phyloP scores from a whole-genome alignment of 1,140 invertebrate species.

The Ceratoteleas bidentatus region DNA sequence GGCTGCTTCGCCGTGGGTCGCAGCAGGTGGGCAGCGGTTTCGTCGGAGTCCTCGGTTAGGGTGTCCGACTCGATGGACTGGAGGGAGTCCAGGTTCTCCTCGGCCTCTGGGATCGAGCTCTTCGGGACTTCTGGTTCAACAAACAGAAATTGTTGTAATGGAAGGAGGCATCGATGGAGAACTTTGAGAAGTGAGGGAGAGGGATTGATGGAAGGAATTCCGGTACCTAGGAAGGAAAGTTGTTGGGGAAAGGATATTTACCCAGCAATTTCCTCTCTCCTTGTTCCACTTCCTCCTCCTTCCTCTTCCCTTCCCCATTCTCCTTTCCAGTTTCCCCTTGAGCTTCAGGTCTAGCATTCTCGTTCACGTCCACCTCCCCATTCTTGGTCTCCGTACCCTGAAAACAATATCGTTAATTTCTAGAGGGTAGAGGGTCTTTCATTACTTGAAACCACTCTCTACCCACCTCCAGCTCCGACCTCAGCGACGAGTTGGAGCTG shows the following conservation, averaged over 20 bases:
- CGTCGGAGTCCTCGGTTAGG: constrained; percentile 78
- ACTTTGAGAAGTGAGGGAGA: too few relatives aligned
- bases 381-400: too few relatives aligned
- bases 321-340: not conserved
- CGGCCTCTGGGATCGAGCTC: constrained; percentile 67
- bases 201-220: too few relatives aligned
- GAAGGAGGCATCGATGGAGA: too few relatives aligned
- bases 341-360: too few relatives aligned
- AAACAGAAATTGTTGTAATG: not conserved
- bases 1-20: constrained; percentile 58
- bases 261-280: constrained; percentile 47
- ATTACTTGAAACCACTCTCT: too few relatives aligned
- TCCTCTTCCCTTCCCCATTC: constrained; percentile 2
- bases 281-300: not conserved
- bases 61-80: constrained; percentile 80
- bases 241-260: too few relatives aligned
- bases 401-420: too few relatives aligned
- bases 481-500: constrained; percentile 61
- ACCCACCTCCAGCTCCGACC: not conserved
- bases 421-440: too few relatives aligned
- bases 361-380: too few relatives aligned
- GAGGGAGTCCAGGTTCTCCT: constrained; percentile 77
- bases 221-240: too few relatives aligned
- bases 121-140: constrained; percentile 53
- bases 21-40: constrained; percentile 56